Conservation (phyloP, 2,113 vertebrate species). For the Rhineura floridana region DNA sequence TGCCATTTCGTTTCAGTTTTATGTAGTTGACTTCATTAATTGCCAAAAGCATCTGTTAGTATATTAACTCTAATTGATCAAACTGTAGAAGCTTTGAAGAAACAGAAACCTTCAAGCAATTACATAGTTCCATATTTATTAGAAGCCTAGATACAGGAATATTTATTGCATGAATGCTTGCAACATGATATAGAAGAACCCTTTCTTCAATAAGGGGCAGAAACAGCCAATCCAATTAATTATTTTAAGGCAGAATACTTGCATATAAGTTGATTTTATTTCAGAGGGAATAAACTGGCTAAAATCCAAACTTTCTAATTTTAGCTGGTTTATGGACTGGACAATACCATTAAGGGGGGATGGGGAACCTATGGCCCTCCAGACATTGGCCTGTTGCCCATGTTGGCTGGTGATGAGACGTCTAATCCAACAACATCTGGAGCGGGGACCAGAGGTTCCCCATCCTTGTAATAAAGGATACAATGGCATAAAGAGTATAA, state of each 20-base stretch:
- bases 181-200: not conserved
- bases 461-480: too few relatives aligned
- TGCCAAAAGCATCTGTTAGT: conserved; percentile 1
- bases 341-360: conserved; percentile 9
- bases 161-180: conserved; percentile 18
- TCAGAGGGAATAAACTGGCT: not conserved
- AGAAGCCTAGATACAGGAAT: not conserved
- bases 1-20: not conserved
- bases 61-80: not conserved
- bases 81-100: not conserved
- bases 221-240: not conserved
- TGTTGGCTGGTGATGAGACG: too few relatives aligned
- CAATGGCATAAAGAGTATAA: not conserved
- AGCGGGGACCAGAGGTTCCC: too few relatives aligned
- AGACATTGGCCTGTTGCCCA: too few relatives aligned
- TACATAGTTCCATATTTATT: not conserved
- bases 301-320: not conserved
- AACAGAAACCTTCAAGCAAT: not conserved
- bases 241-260: not conserved
- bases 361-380: too few relatives aligned
- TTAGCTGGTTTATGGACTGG: not conserved
- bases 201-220: not conserved
- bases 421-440: too few relatives aligned
- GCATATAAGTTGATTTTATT: not conserved
- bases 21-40: not conserved